Base-by-base conservation (phyloP, 2,797 vertebrate genomes). In the Psittacula echo region DNA sequence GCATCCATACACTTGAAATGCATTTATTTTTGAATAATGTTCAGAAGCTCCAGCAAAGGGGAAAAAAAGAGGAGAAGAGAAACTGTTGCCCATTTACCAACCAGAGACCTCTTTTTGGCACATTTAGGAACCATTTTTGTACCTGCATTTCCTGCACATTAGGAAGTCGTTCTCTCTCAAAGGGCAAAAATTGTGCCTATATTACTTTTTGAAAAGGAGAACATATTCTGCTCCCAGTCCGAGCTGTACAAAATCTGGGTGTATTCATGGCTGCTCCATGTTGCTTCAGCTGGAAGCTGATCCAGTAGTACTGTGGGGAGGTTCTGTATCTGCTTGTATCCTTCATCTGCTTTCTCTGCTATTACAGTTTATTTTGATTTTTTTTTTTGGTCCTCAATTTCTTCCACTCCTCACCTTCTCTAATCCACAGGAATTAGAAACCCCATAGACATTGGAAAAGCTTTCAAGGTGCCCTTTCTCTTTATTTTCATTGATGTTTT, bases 21-120 rank as follows among this genome's bases (percentile, higher is more conserved):
- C 50, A 87, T 94, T 93, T 77, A 74, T 71, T 87, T 95, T 65
- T 83, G 58, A 93, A 81, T 94, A 81, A 92, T 39, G 7, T 45
- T 79, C 42, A 68, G 66, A 68, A 81, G 47, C 22, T 85, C 8
- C 21, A 91, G 53, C 9, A 89, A 93, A 62, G 30, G 21, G 22
- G 7, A 37, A 72, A 77, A 60, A 83, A 89, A 61, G 47, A 58
- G 65, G 30, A 71, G 32, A 77, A 82, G 29, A 51, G 51, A 87
- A 67, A 11, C 66, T 80, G 42, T 70, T 93, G 61, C 20, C 42
- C 22, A 75, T 76, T 93, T 94, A 65, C 56, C 66, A 79, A 83
- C 21, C 23, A 27, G 21, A 80, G 53, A 51, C 50, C 53, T 82
- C 71, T 78, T 84, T 96, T 93, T 92, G 86, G 24, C 37, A 68